Conservation (phyloP, 2,113 vertebrate species). For the Cheilinus undulatus region DNA sequence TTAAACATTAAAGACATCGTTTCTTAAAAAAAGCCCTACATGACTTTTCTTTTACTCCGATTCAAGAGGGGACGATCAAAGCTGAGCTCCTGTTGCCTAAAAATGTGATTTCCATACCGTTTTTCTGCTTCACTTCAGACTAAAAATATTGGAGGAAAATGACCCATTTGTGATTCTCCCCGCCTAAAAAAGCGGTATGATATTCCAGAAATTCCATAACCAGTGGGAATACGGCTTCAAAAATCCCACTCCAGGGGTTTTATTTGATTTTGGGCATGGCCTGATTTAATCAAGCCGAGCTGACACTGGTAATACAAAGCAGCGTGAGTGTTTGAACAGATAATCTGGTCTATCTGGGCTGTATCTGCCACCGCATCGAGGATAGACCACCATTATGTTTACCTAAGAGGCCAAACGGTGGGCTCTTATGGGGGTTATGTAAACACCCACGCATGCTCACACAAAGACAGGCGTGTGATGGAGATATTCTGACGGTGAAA, state of each 20-base stretch:
- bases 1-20: slow-evolving; percentile 61
- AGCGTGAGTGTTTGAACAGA: slow-evolving; percentile 68
- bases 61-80: slow-evolving; percentile 50
- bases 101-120: slow-evolving; percentile 11
- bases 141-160: slow-evolving; percentile 2
- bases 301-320: slow-evolving; percentile 67
- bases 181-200: slow-evolving; percentile 23
- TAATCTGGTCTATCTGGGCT: slow-evolving; percentile 61
- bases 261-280: slow-evolving; percentile 72
- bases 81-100: background rate
- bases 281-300: slow-evolving; percentile 74
- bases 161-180: slow-evolving; percentile 58
- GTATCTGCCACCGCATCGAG: slow-evolving; percentile 57
- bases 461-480: slow-evolving; percentile 37
- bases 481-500: slow-evolving; percentile 9
- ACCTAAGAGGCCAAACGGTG: slow-evolving; percentile 63
- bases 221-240: slow-evolving; percentile 49
- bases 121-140: background rate
- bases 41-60: slow-evolving; percentile 55
- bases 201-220: slow-evolving; percentile 59
- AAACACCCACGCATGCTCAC: slow-evolving; percentile 65
- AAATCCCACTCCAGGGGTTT: slow-evolving; percentile 61
- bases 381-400: slow-evolving; percentile 66
- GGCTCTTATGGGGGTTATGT: slow-evolving; percentile 71
- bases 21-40: slow-evolving; percentile 35